phyloP scores from a whole-genome alignment of 2,113 vertebrate species.

The Arothron firmamentum region DNA sequence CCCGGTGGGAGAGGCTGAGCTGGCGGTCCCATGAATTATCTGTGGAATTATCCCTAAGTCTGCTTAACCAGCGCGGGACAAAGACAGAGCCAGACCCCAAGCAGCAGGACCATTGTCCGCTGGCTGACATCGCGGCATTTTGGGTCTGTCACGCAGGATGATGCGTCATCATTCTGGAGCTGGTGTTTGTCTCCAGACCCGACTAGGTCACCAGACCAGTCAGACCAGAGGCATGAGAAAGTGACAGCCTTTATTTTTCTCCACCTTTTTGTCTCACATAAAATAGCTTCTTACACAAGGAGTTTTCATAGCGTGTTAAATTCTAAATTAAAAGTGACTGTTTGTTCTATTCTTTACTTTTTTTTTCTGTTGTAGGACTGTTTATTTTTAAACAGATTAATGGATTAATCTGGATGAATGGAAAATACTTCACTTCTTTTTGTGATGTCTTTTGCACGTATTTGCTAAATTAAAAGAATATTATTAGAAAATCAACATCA shows the following conservation, averaged over 20 bases:
- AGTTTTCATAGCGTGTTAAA: background rate
- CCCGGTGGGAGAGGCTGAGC: constrained; percentile 75
- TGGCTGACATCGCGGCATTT: constrained; percentile 72
- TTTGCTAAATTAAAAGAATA: too few species aligned
- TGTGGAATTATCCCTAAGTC: constrained; percentile 74
- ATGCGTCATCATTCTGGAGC: constrained; percentile 69
- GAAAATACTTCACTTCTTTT: too few species aligned
- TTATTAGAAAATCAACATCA: too few species aligned
- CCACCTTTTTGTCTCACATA: constrained; percentile 28
- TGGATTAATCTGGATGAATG: too few species aligned
- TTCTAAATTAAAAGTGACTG: background rate
- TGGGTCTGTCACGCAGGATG: constrained; percentile 71
- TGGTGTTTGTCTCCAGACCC: constrained; percentile 59
- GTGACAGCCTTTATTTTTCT: constrained; percentile 37
- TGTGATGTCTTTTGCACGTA: too few species aligned
- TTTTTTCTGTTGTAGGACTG: too few species aligned
- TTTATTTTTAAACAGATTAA: too few species aligned
- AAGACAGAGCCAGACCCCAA: constrained; percentile 70
- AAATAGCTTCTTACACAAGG: too few species aligned
- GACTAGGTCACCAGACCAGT: constrained; percentile 64
- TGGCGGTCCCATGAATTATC: constrained; percentile 74
- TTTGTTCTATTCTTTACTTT: too few species aligned
- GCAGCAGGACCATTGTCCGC: constrained; percentile 72
- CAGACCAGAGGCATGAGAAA: constrained; percentile 59
- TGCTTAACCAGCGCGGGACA: constrained; percentile 77